phyloP scores from a whole-genome alignment of 64 coral and sea anemone genomes.

The Stichodactyla helianthus region DNA sequence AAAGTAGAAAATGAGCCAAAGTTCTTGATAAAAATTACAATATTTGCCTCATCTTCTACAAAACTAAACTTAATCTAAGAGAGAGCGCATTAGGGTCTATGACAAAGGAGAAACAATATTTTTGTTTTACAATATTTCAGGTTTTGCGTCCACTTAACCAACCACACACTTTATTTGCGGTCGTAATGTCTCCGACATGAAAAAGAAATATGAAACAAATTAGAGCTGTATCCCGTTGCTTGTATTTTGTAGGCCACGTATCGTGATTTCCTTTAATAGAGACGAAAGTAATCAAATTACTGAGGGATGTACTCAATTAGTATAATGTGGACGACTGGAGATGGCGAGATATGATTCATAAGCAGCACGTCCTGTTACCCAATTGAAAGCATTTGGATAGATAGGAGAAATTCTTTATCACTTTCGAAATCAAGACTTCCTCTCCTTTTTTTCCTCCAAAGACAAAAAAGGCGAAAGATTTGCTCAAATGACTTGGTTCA shows the following conservation, averaged over 20 bases:
- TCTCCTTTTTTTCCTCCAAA: too few relatives aligned
- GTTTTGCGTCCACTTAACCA: background rate
- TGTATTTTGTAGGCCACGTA: background rate
- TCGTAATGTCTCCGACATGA: background rate
- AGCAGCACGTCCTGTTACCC: background rate
- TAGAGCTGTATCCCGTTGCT: background rate
- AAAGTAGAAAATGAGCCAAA: too few relatives aligned
- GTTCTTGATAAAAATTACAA: too few relatives aligned
- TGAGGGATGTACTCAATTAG: background rate
- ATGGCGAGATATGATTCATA: background rate
- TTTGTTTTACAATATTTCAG: background rate
- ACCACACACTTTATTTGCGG: background rate
- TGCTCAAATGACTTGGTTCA: too few relatives aligned
- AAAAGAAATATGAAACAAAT: background rate
- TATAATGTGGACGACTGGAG: background rate
- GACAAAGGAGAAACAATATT: background rate
- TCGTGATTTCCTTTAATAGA: background rate
- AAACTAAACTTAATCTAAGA: too few relatives aligned
- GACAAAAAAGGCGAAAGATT: too few relatives aligned
- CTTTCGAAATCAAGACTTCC: too few relatives aligned
- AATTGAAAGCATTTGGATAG: slow-evolving; percentile 2
- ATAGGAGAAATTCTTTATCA: background rate
- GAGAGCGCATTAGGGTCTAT: too few relatives aligned
- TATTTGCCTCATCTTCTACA: too few relatives aligned
- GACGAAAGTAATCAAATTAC: background rate